A percentile compares a stretch with the other conserved stretches of the same genome.
phyloP scores from a whole-genome alignment of 2,888 invertebrate genomes.

The Gymnocheta viridis region DNA sequence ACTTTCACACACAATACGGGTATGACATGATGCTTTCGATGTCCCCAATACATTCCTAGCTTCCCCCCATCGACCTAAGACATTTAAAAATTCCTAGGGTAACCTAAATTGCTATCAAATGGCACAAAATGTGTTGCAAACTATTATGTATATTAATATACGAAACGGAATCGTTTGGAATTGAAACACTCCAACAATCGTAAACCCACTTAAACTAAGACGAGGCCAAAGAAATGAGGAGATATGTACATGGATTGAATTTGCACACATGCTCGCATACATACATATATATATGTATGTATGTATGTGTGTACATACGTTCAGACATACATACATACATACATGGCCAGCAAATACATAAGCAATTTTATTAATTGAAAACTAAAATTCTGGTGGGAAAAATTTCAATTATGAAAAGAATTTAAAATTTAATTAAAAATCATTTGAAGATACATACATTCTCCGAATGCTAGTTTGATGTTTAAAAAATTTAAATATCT shows the following conservation, averaged over 20 bases:
- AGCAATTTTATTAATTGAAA: slow-evolving; percentile 42
- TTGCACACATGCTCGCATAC: not conserved
- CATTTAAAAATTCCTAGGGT: slow-evolving; percentile 67
- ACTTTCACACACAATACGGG: not conserved
- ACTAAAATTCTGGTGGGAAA: slow-evolving; percentile 54
- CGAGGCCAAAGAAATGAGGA: not conserved
- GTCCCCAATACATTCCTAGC: not conserved
- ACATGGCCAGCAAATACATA: slow-evolving; percentile 5
- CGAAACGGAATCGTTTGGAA: slow-evolving; percentile 33
- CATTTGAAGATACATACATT: not conserved
- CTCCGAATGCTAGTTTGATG: not conserved
- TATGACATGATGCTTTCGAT: slow-evolving; percentile 15
- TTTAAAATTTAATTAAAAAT: slow-evolving; percentile 37
- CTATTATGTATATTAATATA: not conserved
- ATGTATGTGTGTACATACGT: not conserved
- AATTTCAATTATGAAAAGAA: slow-evolving; percentile 36
- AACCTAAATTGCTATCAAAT: slow-evolving; percentile 66
- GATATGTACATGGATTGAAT: not conserved
- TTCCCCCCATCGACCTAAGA: slow-evolving; percentile 62
- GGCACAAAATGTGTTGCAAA: slow-evolving; percentile 56
- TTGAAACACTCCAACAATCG: slow-evolving; percentile 26
- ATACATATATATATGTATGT: not conserved
- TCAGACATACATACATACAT: not conserved
- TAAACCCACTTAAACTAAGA: not conserved
- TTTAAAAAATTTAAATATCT: too few species aligned